phyloP scores from a whole-genome alignment of 2,888 invertebrate species.

The Mesorhabditis belari region DNA sequence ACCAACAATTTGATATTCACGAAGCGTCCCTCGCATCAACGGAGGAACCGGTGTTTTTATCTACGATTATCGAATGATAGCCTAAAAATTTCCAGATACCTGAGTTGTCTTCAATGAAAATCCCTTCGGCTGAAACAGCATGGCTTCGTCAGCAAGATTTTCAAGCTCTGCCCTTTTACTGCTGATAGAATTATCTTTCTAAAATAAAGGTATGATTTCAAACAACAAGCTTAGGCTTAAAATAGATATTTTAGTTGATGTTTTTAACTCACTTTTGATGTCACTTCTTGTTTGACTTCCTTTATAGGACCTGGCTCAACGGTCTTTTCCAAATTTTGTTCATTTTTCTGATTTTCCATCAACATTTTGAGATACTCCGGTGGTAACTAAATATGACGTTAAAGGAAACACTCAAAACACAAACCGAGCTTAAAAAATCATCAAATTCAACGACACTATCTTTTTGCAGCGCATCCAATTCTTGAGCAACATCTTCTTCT shows the following conservation, averaged over 20 bases:
- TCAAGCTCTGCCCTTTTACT: slow-evolving; percentile 44
- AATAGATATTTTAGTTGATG: too few relatives aligned
- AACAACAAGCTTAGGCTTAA: too few relatives aligned
- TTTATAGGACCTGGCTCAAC: too few relatives aligned
- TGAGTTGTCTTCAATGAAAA: slow-evolving; percentile 88
- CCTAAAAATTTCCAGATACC: slow-evolving; percentile 58
- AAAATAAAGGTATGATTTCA: too few relatives aligned
- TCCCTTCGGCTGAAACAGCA: slow-evolving; percentile 93
- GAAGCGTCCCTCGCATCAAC: slow-evolving; percentile 71
- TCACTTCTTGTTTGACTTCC: too few relatives aligned
- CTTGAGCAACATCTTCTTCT: slow-evolving; percentile 64
- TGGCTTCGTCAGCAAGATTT: slow-evolving; percentile 68
- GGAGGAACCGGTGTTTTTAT: slow-evolving; percentile 87
- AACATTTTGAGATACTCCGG: slow-evolving; percentile 1
- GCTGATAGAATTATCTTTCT: slow-evolving; percentile 33
- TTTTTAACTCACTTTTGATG: too few relatives aligned
- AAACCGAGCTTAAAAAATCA: slow-evolving; percentile 65
- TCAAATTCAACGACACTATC: slow-evolving; percentile 83
- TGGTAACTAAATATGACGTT: neutral
- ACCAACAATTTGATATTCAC: neutral
- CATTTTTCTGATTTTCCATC: too few relatives aligned
- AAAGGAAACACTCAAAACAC: slow-evolving; percentile 2
- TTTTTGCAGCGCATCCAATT: slow-evolving; percentile 76
- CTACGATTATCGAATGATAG: too few relatives aligned
- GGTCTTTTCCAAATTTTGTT: neutral